These are phyloP conservation scores for Motacilla tschutschensis DNA, from an alignment of 2,113 vertebrate species.

Conservation along the genomic window DNA sequence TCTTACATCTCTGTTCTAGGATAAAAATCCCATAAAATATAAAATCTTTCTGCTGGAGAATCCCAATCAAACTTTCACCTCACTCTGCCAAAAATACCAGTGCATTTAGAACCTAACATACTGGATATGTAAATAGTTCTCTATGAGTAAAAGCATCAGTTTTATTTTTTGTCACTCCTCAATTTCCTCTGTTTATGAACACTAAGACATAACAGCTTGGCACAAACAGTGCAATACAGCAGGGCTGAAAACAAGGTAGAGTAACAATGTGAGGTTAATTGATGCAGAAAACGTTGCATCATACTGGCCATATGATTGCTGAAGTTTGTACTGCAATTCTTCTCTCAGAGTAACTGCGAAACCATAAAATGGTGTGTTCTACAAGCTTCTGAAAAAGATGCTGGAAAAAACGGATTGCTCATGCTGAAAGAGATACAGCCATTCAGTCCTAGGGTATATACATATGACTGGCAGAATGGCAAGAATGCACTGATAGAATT, in stretches of 20 bases:
- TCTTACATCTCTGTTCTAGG: not conserved
- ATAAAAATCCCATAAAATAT: not conserved
- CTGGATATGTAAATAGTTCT: not conserved
- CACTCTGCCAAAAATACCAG: not conserved
- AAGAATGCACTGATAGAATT: not conserved
- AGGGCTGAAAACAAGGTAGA: not conserved
- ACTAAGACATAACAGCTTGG: not conserved
- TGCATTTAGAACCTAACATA: not conserved
- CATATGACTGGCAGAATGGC: not conserved
- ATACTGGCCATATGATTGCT: not conserved
- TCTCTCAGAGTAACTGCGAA: not conserved
- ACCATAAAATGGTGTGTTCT: accelerated
- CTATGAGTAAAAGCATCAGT: not conserved
- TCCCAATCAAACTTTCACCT: not conserved
- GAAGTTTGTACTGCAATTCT: not conserved
- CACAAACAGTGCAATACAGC: not conserved
- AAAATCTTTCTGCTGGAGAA: not conserved
- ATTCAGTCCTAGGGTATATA: not conserved
- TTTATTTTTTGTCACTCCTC: not conserved
- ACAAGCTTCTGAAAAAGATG: not conserved
- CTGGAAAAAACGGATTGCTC: not conserved
- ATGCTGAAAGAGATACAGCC: not conserved
- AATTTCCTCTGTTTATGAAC: not conserved
- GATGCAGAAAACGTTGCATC: not conserved
- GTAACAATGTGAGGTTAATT: not conserved